These are phyloP conservation scores for Dicyrtoma fusca DNA, from an alignment of 2,888 invertebrate genomes.

Conservation along the genomic window DNA sequence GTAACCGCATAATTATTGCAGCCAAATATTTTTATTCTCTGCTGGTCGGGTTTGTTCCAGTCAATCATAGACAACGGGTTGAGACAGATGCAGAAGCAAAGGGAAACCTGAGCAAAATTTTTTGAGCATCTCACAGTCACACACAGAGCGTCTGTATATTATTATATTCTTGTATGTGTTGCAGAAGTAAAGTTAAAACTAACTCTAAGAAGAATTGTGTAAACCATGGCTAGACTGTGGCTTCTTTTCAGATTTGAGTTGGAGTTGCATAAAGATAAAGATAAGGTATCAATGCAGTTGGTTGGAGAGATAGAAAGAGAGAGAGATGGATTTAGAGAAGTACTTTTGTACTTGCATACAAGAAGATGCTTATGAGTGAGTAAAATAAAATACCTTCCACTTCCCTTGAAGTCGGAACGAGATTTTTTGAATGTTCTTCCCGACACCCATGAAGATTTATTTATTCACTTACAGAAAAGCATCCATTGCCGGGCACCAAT, in stretches of 20 bases:
- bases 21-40: conserved; percentile 23
- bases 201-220: too few species aligned
- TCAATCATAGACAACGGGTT: conserved; percentile 24
- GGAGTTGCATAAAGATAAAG: too few species aligned
- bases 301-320: background rate
- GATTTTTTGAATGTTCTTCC: conserved; percentile 39
- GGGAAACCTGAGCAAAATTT: conserved; percentile 11
- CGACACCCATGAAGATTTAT: conserved; percentile 42
- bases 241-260: too few species aligned
- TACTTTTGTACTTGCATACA: background rate
- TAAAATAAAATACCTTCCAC: conserved; percentile 1
- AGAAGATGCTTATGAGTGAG: background rate
- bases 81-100: conserved; percentile 22
- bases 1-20: background rate
- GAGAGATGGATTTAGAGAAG: background rate
- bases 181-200: too few species aligned
- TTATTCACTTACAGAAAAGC: conserved; percentile 40
- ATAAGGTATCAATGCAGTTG: too few species aligned
- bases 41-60: conserved; percentile 17
- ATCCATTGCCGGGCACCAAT: conserved; percentile 37
- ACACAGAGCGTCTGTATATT: too few species aligned
- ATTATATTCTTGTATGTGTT: too few species aligned
- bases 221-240: too few species aligned
- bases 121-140: too few species aligned
- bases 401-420: background rate